Conservation (phyloP, 2,888 invertebrate species). For the Melinopterus prodromus region DNA sequence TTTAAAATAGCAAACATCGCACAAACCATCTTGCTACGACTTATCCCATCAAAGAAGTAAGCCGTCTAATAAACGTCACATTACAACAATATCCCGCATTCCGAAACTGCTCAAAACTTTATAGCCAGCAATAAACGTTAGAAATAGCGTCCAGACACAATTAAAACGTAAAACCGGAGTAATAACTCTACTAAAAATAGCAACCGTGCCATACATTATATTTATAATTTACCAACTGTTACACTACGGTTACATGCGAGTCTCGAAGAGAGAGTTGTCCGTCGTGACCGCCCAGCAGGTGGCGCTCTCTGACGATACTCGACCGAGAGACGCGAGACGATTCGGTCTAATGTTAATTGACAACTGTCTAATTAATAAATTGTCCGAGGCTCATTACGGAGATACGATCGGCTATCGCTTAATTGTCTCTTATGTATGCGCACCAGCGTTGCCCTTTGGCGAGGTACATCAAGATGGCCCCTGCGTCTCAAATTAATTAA, state of each 20-base stretch:
- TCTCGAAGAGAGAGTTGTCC: neutral
- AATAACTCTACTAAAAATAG: slow-evolving; percentile 22
- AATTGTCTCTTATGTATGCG: neutral
- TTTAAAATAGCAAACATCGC: no score
- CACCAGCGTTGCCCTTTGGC: neutral
- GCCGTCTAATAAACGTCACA: neutral
- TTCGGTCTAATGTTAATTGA: slow-evolving; percentile 18
- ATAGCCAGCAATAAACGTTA: neutral
- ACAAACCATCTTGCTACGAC: no score
- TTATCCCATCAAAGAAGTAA: neutral
- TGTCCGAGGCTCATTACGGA: slow-evolving; percentile 9
- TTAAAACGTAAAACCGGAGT: slow-evolving; percentile 22
- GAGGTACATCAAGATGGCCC: neutral
- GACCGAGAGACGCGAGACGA: neutral
- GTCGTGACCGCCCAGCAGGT: slow-evolving; percentile 4
- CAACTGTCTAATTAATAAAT: slow-evolving; percentile 21
- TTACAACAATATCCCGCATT: neutral
- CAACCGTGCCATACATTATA: slow-evolving; percentile 10
- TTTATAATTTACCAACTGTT: slow-evolving; percentile 4
- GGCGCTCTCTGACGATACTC: slow-evolving; percentile 6
- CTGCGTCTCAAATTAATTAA: neutral
- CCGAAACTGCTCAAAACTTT: neutral
- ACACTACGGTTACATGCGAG: neutral
- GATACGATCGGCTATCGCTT: slow-evolving; percentile 4
- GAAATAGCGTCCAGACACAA: slow-evolving; percentile 23